Evolutionary conservation across 2,797 vertebrate species (phyloP).

Genomic region (Carduelis carduelis): DNA sequence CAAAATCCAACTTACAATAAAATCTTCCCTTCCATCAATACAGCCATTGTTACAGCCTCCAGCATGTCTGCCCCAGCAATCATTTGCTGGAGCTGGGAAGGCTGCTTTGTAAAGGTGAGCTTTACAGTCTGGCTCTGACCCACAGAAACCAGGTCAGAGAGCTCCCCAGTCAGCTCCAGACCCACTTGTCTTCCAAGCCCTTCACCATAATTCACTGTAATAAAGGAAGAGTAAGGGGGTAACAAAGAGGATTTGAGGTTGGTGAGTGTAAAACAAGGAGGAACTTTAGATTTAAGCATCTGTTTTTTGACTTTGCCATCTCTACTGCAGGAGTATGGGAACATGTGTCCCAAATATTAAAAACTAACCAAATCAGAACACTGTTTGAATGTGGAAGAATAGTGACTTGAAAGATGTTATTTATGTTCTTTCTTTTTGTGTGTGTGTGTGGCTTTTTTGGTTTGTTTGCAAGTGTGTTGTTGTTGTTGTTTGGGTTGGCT

Average conservation of each 20-base stretch:
- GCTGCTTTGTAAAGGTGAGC: conserved; percentile 28
- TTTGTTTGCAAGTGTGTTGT: neutral
- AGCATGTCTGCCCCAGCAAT: neutral
- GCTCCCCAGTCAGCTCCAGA: neutral
- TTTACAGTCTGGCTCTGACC: neutral
- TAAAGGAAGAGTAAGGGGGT: neutral
- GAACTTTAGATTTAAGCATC: neutral
- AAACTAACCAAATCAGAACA: neutral
- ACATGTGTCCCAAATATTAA: neutral
- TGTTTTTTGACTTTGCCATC: neutral
- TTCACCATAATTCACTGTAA: neutral
- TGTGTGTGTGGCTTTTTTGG: neutral
- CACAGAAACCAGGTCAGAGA: neutral
- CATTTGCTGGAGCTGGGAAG: neutral
- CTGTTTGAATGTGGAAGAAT: neutral
- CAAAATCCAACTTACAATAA: conserved; percentile 24
- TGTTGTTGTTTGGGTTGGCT: neutral
- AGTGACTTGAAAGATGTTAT: neutral
- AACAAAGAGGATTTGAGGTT: neutral
- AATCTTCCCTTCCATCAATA: conserved; percentile 29
- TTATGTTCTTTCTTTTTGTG: neutral
- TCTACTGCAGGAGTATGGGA: neutral
- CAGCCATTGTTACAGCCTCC: conserved; percentile 23
- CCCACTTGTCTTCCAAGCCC: neutral
- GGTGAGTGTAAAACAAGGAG: neutral